Conservation (phyloP, 2,113 vertebrate species). For the Eulacestoma nigropectus region DNA sequence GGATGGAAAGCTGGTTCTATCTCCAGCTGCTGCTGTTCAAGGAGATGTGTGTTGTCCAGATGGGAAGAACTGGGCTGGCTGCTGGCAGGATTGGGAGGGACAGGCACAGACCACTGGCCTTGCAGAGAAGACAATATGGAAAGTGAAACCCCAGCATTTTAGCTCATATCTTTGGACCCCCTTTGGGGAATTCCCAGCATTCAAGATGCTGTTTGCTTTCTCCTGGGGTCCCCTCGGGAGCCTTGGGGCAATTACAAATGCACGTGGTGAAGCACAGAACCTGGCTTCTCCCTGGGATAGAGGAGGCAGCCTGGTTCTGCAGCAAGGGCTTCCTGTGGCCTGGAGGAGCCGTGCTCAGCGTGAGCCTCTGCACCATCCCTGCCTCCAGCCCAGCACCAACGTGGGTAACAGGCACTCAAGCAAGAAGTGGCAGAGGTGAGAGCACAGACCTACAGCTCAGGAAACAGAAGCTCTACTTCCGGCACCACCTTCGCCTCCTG, state of each 20-base stretch:
- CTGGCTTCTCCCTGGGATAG: neutral
- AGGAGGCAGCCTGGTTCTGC: neutral
- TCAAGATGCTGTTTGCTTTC: neutral
- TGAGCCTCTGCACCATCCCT: neutral
- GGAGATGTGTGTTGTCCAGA: neutral
- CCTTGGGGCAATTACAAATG: neutral
- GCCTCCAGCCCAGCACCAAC: fast-evolving
- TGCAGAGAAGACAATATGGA: neutral
- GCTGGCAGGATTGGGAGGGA: neutral
- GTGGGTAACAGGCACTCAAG: fast-evolving
- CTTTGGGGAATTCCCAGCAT: neutral
- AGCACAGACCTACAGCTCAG: neutral
- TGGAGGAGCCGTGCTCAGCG: fast-evolving
- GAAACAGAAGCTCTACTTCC: neutral
- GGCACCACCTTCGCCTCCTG: neutral
- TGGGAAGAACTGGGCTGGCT: neutral
- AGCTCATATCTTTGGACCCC: neutral
- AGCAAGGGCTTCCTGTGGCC: neutral
- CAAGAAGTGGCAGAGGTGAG: neutral
- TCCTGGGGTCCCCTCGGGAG: neutral
- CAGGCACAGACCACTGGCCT: neutral
- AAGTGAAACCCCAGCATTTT: neutral
- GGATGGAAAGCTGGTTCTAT: neutral
- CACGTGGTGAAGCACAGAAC: fast-evolving
- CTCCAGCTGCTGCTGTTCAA: neutral